Base-by-base conservation (phyloP, 2,888 invertebrate genomes). In the Cylloceria caligata region DNA sequence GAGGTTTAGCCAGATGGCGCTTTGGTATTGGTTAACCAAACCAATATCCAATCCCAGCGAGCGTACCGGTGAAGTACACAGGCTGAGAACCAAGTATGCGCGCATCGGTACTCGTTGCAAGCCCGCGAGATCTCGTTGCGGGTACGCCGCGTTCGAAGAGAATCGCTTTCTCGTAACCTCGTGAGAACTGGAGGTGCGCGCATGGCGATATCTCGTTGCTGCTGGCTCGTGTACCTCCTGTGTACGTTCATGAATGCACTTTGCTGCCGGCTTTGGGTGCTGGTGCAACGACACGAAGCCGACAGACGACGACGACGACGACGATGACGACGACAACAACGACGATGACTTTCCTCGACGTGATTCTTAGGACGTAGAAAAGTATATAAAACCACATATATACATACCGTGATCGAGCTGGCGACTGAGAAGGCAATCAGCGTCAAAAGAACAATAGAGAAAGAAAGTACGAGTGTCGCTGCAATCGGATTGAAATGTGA, bases 131-230 rank as follows among this genome's bases (percentile, higher is more conserved):
- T 81, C 83, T 72, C 79, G 72, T 82, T 71, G 72, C 76, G 39
- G 30, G 55, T 65, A 30, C 49, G 71, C 52, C 34, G 13, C 76
- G 27, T 27, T 78, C 71, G 36, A 65, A 75, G 82, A 80, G 83
- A 82, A 88, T 90, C 87, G 88, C 91, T 92, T 91, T 92, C 91
- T 90, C 89, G 90, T 87, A 89, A 89, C 90, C 90, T 89, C 91
- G 91, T 92, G 92, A 92, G 92, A 92, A 91, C 90, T 86, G 73
- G 80, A 76, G 83, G 78, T 78, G 81, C 82, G 83, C 82, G 78
- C 76, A 77, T 73, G 78, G 75, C 78, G 77, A 81, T 83, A 81
- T 81, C 74, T 74, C 60, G 72, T 39, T 68, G 73, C 75, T 55
- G 76, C 71, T 65, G 74, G 49, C 36, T 64, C 16, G 39, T 27